phyloP scores from a whole-genome alignment of 2,113 vertebrate species.

The Vulpes ferrilata region DNA sequence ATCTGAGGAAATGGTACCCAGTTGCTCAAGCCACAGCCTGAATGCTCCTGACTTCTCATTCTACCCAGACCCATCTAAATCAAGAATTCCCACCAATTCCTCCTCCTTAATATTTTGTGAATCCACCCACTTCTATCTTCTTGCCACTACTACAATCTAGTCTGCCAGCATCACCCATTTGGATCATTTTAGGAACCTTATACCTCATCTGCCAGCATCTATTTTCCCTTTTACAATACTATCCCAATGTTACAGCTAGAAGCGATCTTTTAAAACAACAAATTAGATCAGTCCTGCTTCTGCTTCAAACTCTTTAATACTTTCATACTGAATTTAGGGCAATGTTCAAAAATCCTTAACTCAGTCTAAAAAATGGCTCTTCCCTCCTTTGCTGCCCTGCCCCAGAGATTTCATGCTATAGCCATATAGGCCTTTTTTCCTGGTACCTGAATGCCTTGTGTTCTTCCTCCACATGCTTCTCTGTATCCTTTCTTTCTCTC shows the following conservation, averaged over 20 bases:
- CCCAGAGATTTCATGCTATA: background rate
- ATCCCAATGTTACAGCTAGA: background rate
- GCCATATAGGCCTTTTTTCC: background rate
- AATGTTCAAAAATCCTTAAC: background rate
- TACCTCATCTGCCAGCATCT: background rate
- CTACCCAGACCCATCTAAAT: background rate
- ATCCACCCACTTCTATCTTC: background rate
- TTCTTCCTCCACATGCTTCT: background rate
- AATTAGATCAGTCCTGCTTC: background rate
- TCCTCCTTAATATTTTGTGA: background rate
- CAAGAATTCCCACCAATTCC: background rate
- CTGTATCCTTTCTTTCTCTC: background rate
- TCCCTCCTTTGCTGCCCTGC: background rate
- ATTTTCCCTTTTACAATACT: background rate
- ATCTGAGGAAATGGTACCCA: background rate
- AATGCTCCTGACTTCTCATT: background rate
- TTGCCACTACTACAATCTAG: no score
- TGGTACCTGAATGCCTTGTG: background rate
- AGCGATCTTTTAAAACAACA: background rate
- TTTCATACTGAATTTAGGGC: background rate
- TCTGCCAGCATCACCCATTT: rapidly evolving
- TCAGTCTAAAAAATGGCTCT: background rate
- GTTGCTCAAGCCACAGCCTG: background rate
- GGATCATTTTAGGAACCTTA: background rate
- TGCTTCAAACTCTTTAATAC: background rate